Evolutionary conservation across 2,797 vertebrate genomes (phyloP), one percentile per base, ranked within the genome.

Genomic region (Coregonus suidteri): DNA sequence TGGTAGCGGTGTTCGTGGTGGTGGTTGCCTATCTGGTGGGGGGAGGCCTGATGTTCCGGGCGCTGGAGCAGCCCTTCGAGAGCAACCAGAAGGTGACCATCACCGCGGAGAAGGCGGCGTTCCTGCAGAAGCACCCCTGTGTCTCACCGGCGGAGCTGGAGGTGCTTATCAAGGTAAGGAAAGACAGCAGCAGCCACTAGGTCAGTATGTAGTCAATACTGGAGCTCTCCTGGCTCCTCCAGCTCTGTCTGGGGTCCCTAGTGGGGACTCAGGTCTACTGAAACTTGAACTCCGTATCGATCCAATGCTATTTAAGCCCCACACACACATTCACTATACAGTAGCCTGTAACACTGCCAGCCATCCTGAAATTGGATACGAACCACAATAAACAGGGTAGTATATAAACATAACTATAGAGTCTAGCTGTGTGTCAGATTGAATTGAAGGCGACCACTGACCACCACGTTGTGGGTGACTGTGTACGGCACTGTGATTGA

Each of bases 61-160:
- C 96, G 0, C 77, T 99, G 83, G 98, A 99, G 81, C 97, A 98
- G 85, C 97, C 97, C 9, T 97, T 97, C 0, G 98, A 99, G 88
- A 96, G 94, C 91, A 94, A 93, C 86, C 96, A 97, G 91, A 98
- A 98, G 93, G 96, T 93, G 75, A 94, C 95, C 3, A 98, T 99
- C 0, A 96, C 96, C 0, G 82, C 94, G 14, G 96, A 98, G 91
- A 99, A 99, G 87, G 95, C 96, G 0, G 95, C 95, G 20, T 99
- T 99, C 79, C 95, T 99, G 79, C 93, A 93, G 75, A 95, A 95
- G 54, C 97, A 99, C 0, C 75, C 94, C 0, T 99, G 98, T 41
- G 97, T 99, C 74, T 95, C 93, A 0, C 94, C 92, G 0, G 86
- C 91, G 0, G 97, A 98, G 86, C 91, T 99, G 86, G 97, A 99